Base-by-base conservation (phyloP, 2,888 invertebrate genomes). In the Mimachlamys varia region DNA sequence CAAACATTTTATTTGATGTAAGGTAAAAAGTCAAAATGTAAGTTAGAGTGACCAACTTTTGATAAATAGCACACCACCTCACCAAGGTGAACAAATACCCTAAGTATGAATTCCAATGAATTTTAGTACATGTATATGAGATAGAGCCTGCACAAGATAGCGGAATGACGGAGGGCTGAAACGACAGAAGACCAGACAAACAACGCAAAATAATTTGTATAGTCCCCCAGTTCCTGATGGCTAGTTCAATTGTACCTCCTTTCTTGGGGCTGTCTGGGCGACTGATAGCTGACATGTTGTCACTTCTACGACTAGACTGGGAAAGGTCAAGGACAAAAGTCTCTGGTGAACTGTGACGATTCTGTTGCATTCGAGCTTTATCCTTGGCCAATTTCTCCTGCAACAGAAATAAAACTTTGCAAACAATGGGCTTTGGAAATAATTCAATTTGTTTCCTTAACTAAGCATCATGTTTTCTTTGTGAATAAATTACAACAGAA, bases 371-470 rank as follows among this genome's bases (percentile, higher is more conserved):
- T 37, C 96, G 92, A 27, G 95, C 95, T 90, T 96, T 96, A 92
- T 96, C 96, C 92, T 94, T 95, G 58, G 94, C 93, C 87, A 94
- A 91, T 92, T 95, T 96, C 89, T 95, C 96, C 96, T 96, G 92
- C 5, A 92, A 94, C 38, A 27, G 33, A 2, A 44, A 44, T 88
- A 27, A 5, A 15, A 88, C 10, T n/a, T 17, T 13, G 38, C 12
- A 76, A 76, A 76, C 5, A 27, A 76, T 5, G 5, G 10, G 7
- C 33, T 12, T 27, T 4, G 1, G 0, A 2, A 76, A 33, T 15
- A 27, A 13, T 5, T 76, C 27, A 27, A 33, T 27, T 7, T 7
- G 15, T 27, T 76, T 27, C 27, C 33, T 76, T 33, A 0, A 33
- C 4, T 0, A 0, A 76, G 76, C n/a, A 76, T 76, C 27, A 76